phyloP scores from a whole-genome alignment of 2,113 vertebrate genomes.

The Atherinomorus stipes region DNA sequence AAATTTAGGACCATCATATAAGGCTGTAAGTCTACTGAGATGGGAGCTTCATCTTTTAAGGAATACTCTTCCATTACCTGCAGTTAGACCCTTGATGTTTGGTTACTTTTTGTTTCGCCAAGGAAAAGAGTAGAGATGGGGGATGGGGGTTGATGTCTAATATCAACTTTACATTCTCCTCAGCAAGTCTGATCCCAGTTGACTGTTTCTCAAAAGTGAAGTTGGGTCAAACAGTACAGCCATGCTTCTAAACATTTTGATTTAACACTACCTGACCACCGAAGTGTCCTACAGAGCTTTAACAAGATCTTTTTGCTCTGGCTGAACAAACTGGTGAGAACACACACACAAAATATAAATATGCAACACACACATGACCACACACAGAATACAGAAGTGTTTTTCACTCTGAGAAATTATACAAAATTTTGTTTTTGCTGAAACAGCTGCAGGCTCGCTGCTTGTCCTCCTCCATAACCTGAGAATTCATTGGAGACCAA shows the following conservation, averaged over 20 bases:
- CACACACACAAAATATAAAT: not conserved
- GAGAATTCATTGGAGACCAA: constrained; percentile 31
- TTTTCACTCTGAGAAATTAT: not conserved
- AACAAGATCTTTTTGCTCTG: not conserved
- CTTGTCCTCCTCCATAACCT: constrained; percentile 8
- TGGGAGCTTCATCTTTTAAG: too few species aligned
- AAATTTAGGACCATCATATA: too few species aligned
- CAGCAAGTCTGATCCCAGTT: too few species aligned
- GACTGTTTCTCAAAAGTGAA: too few species aligned
- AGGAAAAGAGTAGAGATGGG: too few species aligned
- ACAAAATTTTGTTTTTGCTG: constrained; percentile 11
- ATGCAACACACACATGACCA: not conserved
- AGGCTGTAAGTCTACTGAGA: too few species aligned
- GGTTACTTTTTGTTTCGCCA: too few species aligned
- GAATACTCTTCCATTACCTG: too few species aligned
- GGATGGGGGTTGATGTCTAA: too few species aligned
- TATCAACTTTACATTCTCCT: too few species aligned
- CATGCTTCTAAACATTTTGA: not conserved
- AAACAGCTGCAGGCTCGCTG: not conserved
- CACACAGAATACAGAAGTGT: not conserved
- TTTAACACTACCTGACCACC: not conserved
- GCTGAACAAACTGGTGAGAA: not conserved
- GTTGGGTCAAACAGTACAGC: not conserved
- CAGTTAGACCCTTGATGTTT: too few species aligned
- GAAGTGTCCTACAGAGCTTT: not conserved